phyloP scores from a whole-genome alignment of 1,140 invertebrate species.

The Trichonephila clavipes region DNA sequence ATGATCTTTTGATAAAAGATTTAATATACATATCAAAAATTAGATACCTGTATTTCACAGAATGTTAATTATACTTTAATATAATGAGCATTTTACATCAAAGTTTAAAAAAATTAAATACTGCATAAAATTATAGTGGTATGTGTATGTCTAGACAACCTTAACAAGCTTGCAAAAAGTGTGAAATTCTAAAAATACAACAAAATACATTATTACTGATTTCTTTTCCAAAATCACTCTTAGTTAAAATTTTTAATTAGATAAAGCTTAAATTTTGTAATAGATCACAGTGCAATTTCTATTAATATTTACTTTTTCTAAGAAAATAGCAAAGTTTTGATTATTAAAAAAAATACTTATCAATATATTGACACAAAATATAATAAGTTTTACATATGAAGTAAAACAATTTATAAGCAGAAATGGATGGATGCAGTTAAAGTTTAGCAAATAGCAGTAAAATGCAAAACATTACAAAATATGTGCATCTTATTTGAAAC shows the following conservation, averaged over 20 bases:
- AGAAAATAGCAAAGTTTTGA: background rate
- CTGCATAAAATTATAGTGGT: no score
- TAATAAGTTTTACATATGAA: background rate
- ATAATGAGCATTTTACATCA: no score
- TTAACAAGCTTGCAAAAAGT: no score
- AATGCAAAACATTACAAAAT: background rate
- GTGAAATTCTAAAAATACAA: no score
- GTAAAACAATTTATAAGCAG: slow-evolving; percentile 7
- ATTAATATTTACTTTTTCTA: background rate
- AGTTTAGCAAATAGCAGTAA: background rate
- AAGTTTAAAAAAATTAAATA: no score
- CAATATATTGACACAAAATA: background rate
- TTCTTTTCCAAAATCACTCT: no score
- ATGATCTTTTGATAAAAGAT: no score
- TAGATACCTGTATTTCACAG: no score
- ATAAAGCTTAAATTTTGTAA: background rate
- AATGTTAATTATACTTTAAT: no score
- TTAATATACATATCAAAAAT: no score
- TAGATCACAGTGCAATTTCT: background rate
- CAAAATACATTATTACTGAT: no score
- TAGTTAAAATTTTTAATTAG: background rate
- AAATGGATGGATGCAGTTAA: background rate
- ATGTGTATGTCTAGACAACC: no score
- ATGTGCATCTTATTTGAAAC: background rate
- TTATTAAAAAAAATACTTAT: background rate